These are phyloP conservation scores for Monarcha castaneiventris DNA, from an alignment of 2,113 vertebrate species.

Conservation along the genomic window DNA sequence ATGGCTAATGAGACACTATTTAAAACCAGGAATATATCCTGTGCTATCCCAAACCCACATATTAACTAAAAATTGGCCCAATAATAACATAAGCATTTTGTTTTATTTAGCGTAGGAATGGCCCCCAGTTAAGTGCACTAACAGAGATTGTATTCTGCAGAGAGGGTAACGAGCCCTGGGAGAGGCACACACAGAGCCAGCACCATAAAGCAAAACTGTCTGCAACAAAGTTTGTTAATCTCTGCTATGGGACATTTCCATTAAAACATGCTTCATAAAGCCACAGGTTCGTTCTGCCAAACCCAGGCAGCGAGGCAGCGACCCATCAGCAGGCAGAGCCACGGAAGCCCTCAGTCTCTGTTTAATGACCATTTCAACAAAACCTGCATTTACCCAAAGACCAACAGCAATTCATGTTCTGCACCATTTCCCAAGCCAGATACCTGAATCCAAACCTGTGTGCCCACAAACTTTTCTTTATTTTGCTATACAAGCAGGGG, in stretches of 20 bases:
- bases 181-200: background rate
- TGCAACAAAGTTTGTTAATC: background rate
- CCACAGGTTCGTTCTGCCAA: conserved; percentile 12
- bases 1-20: background rate
- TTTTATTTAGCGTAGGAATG: background rate
- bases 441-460: background rate
- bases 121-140: background rate
- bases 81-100: background rate
- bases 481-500: background rate
- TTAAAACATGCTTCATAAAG: conserved; percentile 18
- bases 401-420: background rate
- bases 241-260: conserved; percentile 7
- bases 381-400: conserved; percentile 2
- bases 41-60: background rate
- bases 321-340: background rate
- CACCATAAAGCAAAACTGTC: conserved; percentile 28
- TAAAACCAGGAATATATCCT: background rate
- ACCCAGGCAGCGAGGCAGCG: background rate
- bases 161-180: background rate
- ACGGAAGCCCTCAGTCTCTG: background rate
- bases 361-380: background rate
- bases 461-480: background rate
- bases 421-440: background rate
- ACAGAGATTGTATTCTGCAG: background rate
- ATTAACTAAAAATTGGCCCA: background rate